A percentile compares a stretch with the other conserved stretches of the same genome.
These are phyloP conservation scores for Phania funesta DNA, from an alignment of 2,888 invertebrate species.

Conservation along the genomic window DNA sequence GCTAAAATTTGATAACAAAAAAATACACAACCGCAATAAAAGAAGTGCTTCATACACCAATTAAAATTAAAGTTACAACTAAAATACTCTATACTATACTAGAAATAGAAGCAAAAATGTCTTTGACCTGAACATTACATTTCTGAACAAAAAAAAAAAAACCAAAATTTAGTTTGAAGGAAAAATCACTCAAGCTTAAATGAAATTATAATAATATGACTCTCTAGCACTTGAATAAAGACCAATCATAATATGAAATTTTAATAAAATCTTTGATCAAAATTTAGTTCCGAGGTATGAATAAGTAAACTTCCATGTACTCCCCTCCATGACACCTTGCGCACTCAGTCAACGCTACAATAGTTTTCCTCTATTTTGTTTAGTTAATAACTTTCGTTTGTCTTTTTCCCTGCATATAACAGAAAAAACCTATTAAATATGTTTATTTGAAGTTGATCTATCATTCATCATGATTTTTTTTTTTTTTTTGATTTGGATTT, in stretches of 20 bases:
- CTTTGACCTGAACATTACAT: slow-evolving; percentile 59
- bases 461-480: slow-evolving; percentile 59
- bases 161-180: slow-evolving; percentile 13
- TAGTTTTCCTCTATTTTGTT: slow-evolving; percentile 31
- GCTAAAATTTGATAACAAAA: slow-evolving; percentile 61
- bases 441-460: slow-evolving; percentile 43
- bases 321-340: slow-evolving; percentile 58
- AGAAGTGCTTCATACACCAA: not conserved
- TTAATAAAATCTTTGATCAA: no score
- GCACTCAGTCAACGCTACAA: slow-evolving; percentile 29
- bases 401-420: not conserved
- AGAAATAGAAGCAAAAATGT: slow-evolving; percentile 37
- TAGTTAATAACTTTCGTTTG: slow-evolving; percentile 9
- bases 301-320: not conserved
- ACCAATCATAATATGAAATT: slow-evolving; percentile 60
- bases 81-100: not conserved
- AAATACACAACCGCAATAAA: slow-evolving; percentile 27
- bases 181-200: slow-evolving; percentile 59
- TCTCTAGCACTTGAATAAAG: slow-evolving; percentile 43
- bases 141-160: slow-evolving; percentile 40
- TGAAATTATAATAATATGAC: slow-evolving; percentile 30
- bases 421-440: slow-evolving; percentile 11
- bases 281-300: slow-evolving; percentile 23
- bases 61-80: slow-evolving; percentile 41
- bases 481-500: slow-evolving; percentile 26